Evolutionary conservation across 2,888 invertebrate genomes (phyloP).

Genomic region (Nomada ferruginata): DNA sequence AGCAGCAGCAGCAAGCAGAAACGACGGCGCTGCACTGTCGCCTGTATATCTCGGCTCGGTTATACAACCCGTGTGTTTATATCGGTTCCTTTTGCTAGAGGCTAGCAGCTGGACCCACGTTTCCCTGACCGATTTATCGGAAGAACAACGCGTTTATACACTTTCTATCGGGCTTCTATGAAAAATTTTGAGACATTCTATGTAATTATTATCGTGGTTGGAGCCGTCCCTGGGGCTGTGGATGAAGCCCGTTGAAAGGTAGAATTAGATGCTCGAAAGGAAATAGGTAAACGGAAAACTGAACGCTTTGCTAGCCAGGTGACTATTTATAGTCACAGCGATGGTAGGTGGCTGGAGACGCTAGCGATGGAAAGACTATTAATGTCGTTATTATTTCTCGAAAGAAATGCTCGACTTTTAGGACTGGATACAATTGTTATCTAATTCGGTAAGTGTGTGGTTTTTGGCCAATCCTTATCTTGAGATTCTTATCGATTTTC

Average conservation of each 20-base stretch:
- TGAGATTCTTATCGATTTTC: not conserved
- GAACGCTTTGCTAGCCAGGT: conserved; percentile 20
- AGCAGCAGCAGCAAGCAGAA: conserved; percentile 53
- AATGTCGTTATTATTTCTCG: conserved; percentile 39
- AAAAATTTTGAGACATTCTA: too few species aligned
- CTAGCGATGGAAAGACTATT: conserved; percentile 39
- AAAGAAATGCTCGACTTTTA: not conserved
- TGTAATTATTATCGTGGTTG: too few species aligned
- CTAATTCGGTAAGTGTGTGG: not conserved
- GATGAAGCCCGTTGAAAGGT: too few species aligned
- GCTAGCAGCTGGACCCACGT: not conserved
- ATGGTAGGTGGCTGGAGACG: conserved; percentile 15
- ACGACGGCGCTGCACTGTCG: conserved; percentile 58
- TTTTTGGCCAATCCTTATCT: not conserved
- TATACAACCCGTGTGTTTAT: conserved; percentile 53
- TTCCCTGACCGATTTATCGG: not conserved
- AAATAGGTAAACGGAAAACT: conserved; percentile 13
- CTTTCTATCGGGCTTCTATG: not conserved
- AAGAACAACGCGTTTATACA: not conserved
- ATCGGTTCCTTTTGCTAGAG: not conserved
- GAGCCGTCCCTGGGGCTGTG: too few species aligned
- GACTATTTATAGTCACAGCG: conserved; percentile 41
- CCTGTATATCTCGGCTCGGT: conserved; percentile 33
- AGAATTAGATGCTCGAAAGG: too few species aligned
- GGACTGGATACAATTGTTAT: not conserved